Evolutionary conservation across 2,888 invertebrate genomes (phyloP), one percentile per base, ranked within the genome.

Genomic region (Sicus ferrugineus): DNA sequence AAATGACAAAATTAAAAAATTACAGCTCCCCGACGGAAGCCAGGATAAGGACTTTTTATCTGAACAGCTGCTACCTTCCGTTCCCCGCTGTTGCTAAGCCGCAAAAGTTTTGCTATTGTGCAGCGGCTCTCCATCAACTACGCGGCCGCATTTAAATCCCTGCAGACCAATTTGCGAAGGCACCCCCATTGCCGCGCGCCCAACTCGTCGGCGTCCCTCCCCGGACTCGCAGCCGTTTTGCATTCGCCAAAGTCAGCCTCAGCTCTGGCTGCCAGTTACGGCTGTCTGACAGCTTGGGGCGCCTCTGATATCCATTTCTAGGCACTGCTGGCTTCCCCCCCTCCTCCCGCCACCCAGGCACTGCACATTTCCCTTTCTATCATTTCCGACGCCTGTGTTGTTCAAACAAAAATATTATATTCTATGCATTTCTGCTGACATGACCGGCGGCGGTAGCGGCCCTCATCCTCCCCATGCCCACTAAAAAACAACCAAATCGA

Each of bases 401-500:
- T 66, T 54, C 54, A 66, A 38, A 54, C 56, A 65, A 52, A 65
- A 38, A n/a, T 56, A 38, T 56, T 56, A 38, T 66, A 56, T 66
- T 66, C 66, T 56, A 38, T 66, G 56, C 30, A 66, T 65, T 65
- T 65, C 50, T 65, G 64, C 52, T 65, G 52, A 65, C 64, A 65
- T 65, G 52, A 30, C 64, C 64, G 52, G 31, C 21, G 64, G 64
- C 52, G 23, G 38, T 52, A 42, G n/a, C 42, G 31, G 42, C 42
- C n/a, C 19, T 5, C 19, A 19, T 50, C 11, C 50, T 6, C 50
- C 11, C n/a, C n/a, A 5, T 56, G 56, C 26, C 6, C 54, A 54
- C 16, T 2, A 1, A 6, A 26, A 23, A 54, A 54, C 28, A 21
- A 16, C 16, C 28, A 54, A 54, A 54, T n/a, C n/a, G n/a, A 14